Conservation (phyloP, 2,888 invertebrate species). For the Laspeyria flexula region DNA sequence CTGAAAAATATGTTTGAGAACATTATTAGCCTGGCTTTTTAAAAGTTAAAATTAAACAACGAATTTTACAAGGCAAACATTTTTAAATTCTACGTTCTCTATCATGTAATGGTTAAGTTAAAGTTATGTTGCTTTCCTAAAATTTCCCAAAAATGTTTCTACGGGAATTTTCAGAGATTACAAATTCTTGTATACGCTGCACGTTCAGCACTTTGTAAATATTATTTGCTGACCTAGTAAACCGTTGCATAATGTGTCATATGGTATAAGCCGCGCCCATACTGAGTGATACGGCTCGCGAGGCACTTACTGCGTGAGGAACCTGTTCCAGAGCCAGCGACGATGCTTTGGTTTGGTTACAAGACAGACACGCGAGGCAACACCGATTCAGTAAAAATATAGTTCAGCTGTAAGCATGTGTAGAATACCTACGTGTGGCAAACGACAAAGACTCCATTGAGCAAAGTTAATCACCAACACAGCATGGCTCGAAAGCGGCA, state of each 20-base stretch:
- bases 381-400: too few relatives aligned
- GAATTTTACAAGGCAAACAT: not conserved
- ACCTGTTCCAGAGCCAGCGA: too few relatives aligned
- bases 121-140: constrained; percentile 15
- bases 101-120: constrained; percentile 12
- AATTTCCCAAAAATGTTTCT: constrained; percentile 14
- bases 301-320: too few relatives aligned
- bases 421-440: too few relatives aligned
- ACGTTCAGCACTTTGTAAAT: constrained; percentile 16
- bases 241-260: not conserved
- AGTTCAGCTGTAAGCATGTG: too few relatives aligned
- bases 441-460: too few relatives aligned
- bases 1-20: constrained; percentile 20
- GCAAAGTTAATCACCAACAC: too few relatives aligned
- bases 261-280: constrained; percentile 1
- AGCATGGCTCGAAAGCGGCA: too few relatives aligned
- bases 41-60: not conserved
- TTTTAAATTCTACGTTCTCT: not conserved
- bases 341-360: too few relatives aligned
- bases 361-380: too few relatives aligned
- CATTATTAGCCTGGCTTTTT: constrained; percentile 24
- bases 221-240: constrained; percentile 4
- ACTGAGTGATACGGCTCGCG: too few relatives aligned
- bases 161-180: constrained; percentile 12
- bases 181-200: constrained; percentile 31